phyloP scores from a whole-genome alignment of 92 coral and sea anemone species.

The Ricordea florida region DNA sequence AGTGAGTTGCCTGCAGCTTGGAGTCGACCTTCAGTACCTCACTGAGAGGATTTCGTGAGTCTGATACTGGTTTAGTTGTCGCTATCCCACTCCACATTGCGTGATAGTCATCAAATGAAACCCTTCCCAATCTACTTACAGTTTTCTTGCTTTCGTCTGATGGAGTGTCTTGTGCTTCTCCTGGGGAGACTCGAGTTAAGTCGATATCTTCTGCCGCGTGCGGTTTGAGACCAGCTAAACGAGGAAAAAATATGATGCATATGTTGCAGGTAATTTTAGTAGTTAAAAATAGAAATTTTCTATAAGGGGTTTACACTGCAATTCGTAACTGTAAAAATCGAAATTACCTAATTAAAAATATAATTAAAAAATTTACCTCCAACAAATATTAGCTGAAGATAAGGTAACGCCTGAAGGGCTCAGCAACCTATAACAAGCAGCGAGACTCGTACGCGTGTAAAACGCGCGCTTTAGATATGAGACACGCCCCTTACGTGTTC shows the following conservation, averaged over 20 bases:
- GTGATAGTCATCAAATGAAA: constrained; percentile 92
- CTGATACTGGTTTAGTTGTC: constrained; percentile 79
- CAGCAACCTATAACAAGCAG: too few species aligned
- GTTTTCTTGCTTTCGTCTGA: constrained; percentile 32
- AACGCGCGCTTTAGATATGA: too few species aligned
- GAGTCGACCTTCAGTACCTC: constrained; percentile 77
- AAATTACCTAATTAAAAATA: too few species aligned
- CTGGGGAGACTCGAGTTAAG: constrained; percentile 17
- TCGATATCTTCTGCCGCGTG: constrained; percentile 66
- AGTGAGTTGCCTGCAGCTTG: constrained; percentile 93
- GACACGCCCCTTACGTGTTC: too few species aligned
- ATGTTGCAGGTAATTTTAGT: too few species aligned
- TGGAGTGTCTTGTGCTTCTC: not conserved
- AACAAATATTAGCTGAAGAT: too few species aligned
- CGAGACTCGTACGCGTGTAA: too few species aligned
- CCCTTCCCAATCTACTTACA: constrained; percentile 47
- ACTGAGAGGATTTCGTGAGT: constrained; percentile 65
- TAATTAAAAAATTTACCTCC: too few species aligned
- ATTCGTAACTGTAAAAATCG: too few species aligned
- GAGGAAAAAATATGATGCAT: not conserved
- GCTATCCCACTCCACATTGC: constrained; percentile 99
- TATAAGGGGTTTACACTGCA: too few species aligned
- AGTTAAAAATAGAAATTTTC: not conserved
- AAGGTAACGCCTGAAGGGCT: too few species aligned
- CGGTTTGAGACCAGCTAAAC: constrained; percentile 81